Percentiles rank a stretch among this genome's conserved stretches.
Conservation (phyloP, 2,888 invertebrate genomes). For the Drosophila mettleri region DNA sequence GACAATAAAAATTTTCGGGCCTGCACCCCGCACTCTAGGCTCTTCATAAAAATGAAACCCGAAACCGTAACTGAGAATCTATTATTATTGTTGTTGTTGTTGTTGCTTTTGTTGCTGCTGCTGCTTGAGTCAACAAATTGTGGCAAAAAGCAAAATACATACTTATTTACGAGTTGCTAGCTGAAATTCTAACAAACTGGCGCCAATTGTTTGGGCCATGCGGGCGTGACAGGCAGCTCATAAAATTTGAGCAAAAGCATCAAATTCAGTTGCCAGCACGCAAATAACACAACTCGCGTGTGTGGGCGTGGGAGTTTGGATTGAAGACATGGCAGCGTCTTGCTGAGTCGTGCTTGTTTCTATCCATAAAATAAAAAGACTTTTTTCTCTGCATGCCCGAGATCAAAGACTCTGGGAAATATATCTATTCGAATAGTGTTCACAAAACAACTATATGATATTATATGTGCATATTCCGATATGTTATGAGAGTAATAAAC, state of each 20-base stretch:
- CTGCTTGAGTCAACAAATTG: slow-evolving; percentile 26
- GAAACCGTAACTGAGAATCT: slow-evolving; percentile 36
- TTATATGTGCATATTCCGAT: too few relatives aligned
- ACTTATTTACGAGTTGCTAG: slow-evolving; percentile 55
- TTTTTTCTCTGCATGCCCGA: background rate
- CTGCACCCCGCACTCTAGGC: background rate
- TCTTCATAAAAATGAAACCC: slow-evolving; percentile 45
- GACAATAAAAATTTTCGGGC: slow-evolving; percentile 65
- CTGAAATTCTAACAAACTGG: slow-evolving; percentile 49
- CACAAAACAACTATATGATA: too few relatives aligned
- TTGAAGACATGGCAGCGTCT: background rate
- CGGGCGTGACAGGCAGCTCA: slow-evolving; percentile 41
- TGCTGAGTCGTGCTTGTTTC: background rate
- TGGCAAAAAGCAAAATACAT: slow-evolving; percentile 39
- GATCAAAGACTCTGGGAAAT: background rate
- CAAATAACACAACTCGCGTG: slow-evolving; percentile 12
- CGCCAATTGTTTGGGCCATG: slow-evolving; percentile 50
- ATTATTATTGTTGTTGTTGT: slow-evolving; percentile 14
- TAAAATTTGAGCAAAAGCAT: slow-evolving; percentile 38
- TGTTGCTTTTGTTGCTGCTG: slow-evolving; percentile 12
- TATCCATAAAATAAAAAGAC: background rate
- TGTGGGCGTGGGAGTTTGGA: background rate
- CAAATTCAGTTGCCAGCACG: slow-evolving; percentile 21
- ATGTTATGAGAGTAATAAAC: too few relatives aligned
- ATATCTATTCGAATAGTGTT: background rate